Percentiles rank a stretch among this genome's conserved stretches.
phyloP scores from a whole-genome alignment of 2,888 invertebrate species.

The Noctua janthe region DNA sequence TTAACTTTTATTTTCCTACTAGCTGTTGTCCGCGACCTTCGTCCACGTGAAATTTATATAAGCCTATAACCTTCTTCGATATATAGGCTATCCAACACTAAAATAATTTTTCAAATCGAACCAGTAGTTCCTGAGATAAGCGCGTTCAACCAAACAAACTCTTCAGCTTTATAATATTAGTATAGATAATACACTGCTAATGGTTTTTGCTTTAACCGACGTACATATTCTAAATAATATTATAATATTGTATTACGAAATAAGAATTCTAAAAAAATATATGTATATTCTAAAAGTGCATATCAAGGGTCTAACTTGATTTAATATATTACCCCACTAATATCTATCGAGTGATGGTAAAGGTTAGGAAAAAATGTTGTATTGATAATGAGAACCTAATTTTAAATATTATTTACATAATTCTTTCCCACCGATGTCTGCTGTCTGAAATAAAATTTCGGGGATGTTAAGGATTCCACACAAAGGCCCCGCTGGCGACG shows the following conservation, averaged over 20 bases:
- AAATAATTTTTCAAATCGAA: too few relatives aligned
- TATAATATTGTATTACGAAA: not conserved
- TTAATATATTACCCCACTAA: not conserved
- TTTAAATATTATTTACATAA: conserved; percentile 9
- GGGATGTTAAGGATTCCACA: not conserved
- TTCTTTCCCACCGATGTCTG: conserved; percentile 39
- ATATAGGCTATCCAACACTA: too few relatives aligned
- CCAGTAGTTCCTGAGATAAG: too few relatives aligned
- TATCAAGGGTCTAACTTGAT: conserved; percentile 24
- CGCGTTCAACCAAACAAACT: too few relatives aligned
- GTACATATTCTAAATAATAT: conserved; percentile 21
- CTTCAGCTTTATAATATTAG: too few relatives aligned
- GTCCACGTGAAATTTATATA: too few relatives aligned
- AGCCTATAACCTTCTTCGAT: too few relatives aligned
- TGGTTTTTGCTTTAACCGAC: not conserved
- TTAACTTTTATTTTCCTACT: not conserved
- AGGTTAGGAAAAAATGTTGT: not conserved
- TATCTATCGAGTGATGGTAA: conserved; percentile 6
- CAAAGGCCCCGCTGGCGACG: not conserved
- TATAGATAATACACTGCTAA: not conserved
- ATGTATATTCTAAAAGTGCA: conserved; percentile 9
- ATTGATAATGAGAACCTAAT: conserved; percentile 6
- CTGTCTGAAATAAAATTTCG: not conserved
- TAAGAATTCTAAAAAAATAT: not conserved
- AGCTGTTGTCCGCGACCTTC: too few relatives aligned